These are phyloP conservation scores for Galendromus occidentalis DNA, from an alignment of 1,140 invertebrate species.

Conservation along the genomic window DNA sequence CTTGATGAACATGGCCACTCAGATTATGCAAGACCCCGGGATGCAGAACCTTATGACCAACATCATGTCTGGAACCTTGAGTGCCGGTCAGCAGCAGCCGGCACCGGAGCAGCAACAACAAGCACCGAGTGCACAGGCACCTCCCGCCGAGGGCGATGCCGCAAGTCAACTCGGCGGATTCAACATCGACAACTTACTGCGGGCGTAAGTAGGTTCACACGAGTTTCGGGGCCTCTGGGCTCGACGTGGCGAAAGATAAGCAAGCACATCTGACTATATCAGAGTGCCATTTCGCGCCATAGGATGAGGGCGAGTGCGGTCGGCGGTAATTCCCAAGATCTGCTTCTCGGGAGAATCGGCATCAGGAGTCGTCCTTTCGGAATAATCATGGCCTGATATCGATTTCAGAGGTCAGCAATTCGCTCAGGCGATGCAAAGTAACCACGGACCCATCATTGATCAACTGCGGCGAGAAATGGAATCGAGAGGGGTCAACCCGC, in stretches of 20 bases:
- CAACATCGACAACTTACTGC: constrained; percentile 29
- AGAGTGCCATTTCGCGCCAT: too few relatives aligned
- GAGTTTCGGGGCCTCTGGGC: too few relatives aligned
- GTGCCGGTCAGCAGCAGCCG: background rate
- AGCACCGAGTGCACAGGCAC: constrained; percentile 10
- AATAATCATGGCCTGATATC: background rate
- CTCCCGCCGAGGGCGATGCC: constrained; percentile 19
- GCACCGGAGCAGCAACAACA: background rate
- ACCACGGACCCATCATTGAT: constrained; percentile 45
- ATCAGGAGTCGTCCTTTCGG: background rate
- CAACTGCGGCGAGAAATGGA: constrained; percentile 37
- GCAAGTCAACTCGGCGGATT: constrained; percentile 21
- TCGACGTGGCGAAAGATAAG: too few relatives aligned
- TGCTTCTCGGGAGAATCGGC: too few relatives aligned
- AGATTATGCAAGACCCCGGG: constrained; percentile 51
- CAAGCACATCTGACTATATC: too few relatives aligned
- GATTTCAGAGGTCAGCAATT: constrained; percentile 41
- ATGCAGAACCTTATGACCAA: constrained; percentile 45
- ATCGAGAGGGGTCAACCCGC: background rate
- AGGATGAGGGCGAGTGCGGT: too few relatives aligned
- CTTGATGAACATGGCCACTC: constrained; percentile 50
- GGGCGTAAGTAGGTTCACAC: constrained; percentile 32
- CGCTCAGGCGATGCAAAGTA: constrained; percentile 41
- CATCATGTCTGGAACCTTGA: constrained; percentile 26
- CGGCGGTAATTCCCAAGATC: too few relatives aligned